phyloP scores from a whole-genome alignment of 2,888 invertebrate species.

The Hyppa rectilinea region DNA sequence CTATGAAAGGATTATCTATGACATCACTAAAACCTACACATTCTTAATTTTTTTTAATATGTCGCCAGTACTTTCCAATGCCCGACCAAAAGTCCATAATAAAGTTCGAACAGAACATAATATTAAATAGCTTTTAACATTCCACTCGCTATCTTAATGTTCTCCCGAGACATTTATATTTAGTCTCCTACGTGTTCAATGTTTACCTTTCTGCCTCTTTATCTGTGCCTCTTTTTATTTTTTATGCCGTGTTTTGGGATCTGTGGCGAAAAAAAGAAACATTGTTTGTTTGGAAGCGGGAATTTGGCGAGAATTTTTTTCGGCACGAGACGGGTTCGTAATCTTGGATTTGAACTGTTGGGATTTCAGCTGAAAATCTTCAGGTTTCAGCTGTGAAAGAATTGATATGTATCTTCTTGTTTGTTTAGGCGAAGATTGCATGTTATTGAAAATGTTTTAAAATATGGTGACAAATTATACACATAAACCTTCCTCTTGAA shows the following conservation, averaged over 20 bases:
- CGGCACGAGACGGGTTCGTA: conserved; percentile 8
- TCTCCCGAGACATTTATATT: conserved; percentile 88
- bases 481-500: no score
- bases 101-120: conserved; percentile 90
- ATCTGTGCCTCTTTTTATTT: conserved; percentile 79
- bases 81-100: conserved; percentile 76
- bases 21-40: background rate
- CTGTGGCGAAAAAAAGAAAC: conserved; percentile 62
- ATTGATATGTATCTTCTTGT: background rate
- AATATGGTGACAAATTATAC: no score
- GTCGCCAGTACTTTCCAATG: conserved; percentile 67
- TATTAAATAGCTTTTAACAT: conserved; percentile 92
- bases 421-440: background rate
- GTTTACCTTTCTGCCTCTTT: conserved; percentile 88
- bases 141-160: conserved; percentile 87
- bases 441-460: background rate
- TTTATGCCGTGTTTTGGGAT: conserved; percentile 75
- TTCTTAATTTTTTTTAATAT: background rate
- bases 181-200: conserved; percentile 89
- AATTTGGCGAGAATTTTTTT: conserved; percentile 31
- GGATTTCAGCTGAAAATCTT: conserved; percentile 18
- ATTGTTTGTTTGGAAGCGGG: conserved; percentile 50
- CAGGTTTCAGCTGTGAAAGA: conserved; percentile 7
- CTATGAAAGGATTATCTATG: background rate
- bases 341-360: background rate